Percentiles rank a stretch among this genome's conserved stretches.
phyloP scores from a whole-genome alignment of 1,140 invertebrate genomes.

The Musca domestica region DNA sequence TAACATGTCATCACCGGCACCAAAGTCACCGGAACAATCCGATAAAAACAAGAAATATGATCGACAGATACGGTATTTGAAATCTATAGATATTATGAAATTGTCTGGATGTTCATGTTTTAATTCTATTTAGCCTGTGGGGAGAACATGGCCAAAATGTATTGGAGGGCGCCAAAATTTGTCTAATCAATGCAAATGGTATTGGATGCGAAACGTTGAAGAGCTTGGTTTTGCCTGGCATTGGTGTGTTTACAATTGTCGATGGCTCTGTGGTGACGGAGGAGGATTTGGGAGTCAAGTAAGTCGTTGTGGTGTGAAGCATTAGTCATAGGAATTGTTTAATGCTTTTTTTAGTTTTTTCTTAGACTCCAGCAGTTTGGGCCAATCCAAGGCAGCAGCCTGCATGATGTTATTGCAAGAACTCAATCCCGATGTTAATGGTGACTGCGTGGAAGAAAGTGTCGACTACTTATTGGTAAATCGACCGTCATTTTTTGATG shows the following conservation, averaged over 20 bases:
- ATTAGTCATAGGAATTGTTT: neutral
- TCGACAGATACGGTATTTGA: slow-evolving; percentile 47
- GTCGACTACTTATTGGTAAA: slow-evolving; percentile 79
- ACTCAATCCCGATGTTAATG: slow-evolving; percentile 89
- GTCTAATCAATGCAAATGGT: slow-evolving; percentile 91
- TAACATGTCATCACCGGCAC: slow-evolving; percentile 48
- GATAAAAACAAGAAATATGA: slow-evolving; percentile 59
- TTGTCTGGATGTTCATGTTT: no score
- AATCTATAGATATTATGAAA: neutral
- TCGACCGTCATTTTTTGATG: slow-evolving; percentile 85
- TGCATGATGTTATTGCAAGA: slow-evolving; percentile 81
- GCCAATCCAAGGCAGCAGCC: slow-evolving; percentile 79
- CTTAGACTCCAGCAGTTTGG: slow-evolving; percentile 74
- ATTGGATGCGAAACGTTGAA: slow-evolving; percentile 94
- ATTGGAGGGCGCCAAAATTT: slow-evolving; percentile 86
- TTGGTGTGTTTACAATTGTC: slow-evolving; percentile 94
- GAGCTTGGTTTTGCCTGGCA: slow-evolving; percentile 89
- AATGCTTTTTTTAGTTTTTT: slow-evolving; percentile 71
- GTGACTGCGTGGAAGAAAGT: slow-evolving; percentile 88
- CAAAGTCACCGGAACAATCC: slow-evolving; percentile 51
- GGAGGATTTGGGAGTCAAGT: slow-evolving; percentile 93
- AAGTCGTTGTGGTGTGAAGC: slow-evolving; percentile 49
- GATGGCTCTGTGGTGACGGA: slow-evolving; percentile 84
- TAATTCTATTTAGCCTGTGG: slow-evolving; percentile 81
- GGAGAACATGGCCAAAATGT: slow-evolving; percentile 93